Conservation (phyloP, 2,113 vertebrate species). For the Coturnix japonica region DNA sequence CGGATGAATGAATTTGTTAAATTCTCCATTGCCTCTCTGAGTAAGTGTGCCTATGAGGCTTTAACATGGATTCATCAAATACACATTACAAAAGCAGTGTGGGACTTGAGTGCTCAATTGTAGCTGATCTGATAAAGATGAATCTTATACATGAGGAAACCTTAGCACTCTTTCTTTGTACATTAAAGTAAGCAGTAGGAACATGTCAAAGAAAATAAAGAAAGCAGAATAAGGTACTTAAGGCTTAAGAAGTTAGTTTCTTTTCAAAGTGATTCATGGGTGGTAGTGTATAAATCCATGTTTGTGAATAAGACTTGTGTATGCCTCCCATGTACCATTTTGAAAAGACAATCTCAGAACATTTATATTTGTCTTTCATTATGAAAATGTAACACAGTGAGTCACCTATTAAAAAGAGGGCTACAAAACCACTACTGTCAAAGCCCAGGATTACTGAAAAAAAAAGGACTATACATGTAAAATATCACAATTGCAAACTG, state of each 20-base stretch:
- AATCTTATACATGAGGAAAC: not conserved
- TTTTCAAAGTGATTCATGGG: conserved; percentile 7
- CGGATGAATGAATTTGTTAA: conserved; percentile 25
- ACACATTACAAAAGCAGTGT: conserved; percentile 43
- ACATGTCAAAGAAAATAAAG: conserved; percentile 54
- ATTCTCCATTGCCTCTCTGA: conserved; percentile 20
- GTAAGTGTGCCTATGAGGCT: conserved; percentile 7
- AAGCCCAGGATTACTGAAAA: not conserved
- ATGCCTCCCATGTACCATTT: not conserved
- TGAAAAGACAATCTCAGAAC: not conserved
- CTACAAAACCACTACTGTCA: not conserved
- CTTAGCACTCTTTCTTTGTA: conserved; percentile 14
- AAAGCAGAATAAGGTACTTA: conserved; percentile 14
- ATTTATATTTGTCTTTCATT: conserved; percentile 18
- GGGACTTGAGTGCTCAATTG: conserved; percentile 16
- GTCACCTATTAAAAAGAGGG: not conserved
- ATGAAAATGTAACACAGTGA: conserved; percentile 8
- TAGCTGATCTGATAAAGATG: conserved; percentile 11
- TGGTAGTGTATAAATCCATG: not conserved
- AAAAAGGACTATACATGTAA: not conserved
- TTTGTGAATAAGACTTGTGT: conserved; percentile 27
- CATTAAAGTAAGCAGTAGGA: conserved; percentile 24
- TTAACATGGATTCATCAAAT: conserved; percentile 20
- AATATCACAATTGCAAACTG: not conserved
- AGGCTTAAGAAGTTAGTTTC: conserved; percentile 15